A percentile compares a stretch with the other conserved stretches of the same genome.
phyloP scores from a whole-genome alignment of 2,113 vertebrate genomes.

The Phaetusa simplex region DNA sequence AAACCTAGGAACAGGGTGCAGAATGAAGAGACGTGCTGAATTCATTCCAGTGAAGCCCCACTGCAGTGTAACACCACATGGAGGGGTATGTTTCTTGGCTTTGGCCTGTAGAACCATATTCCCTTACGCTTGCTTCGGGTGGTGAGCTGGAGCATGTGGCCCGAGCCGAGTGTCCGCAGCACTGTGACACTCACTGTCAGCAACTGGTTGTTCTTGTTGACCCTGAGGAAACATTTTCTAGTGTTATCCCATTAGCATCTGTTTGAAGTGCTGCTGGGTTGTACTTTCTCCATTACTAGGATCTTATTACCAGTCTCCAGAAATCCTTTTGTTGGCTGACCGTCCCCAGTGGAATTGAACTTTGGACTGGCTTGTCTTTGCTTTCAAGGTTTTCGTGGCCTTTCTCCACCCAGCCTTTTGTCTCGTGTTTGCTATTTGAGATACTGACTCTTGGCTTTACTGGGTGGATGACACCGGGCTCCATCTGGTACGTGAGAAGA shows the following conservation, averaged over 20 bases:
- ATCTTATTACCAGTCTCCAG: background rate
- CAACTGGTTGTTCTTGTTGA: background rate
- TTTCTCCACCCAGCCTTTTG: background rate
- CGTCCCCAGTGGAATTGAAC: background rate
- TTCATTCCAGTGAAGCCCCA: background rate
- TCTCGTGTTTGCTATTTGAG: background rate
- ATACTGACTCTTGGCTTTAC: background rate
- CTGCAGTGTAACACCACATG: rapidly evolving
- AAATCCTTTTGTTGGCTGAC: background rate
- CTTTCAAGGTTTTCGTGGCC: background rate
- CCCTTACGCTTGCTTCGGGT: background rate
- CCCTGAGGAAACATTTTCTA: background rate
- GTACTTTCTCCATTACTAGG: background rate
- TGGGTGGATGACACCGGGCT: background rate
- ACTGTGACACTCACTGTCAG: background rate
- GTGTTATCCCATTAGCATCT: background rate
- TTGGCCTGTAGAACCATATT: background rate
- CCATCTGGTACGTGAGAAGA: background rate
- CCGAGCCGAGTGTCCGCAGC: rapidly evolving
- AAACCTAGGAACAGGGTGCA: background rate
- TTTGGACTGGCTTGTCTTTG: background rate
- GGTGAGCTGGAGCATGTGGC: background rate
- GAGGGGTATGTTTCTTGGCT: background rate
- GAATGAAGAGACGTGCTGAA: background rate
- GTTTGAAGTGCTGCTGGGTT: background rate